Base-by-base conservation (phyloP, 92 coral and sea anemone genomes). In the Montipora capitata region DNA sequence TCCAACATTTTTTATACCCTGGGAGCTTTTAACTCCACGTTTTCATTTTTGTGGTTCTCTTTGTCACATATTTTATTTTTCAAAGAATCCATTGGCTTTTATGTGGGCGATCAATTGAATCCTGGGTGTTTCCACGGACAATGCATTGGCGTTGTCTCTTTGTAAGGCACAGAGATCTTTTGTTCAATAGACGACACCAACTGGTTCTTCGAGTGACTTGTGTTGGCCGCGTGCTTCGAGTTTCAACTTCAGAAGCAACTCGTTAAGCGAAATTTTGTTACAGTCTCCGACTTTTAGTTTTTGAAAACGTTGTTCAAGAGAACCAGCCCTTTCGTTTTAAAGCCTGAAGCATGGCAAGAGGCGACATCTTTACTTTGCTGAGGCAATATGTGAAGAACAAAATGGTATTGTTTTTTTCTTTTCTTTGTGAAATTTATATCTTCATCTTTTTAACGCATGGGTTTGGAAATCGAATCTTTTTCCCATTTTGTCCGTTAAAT, bases 341-440 rank as follows among this genome's bases (percentile, higher is more conserved):
- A 10, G 20, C 43, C 17, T 1, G n/a, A 61, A 72, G 27, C 39
- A 89, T 86, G 96, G 87, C 91, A 4, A 85, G 89, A 52, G 71
- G 68, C 4, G 96, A 93, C 52, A 73, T 93, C 13, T 86, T 90
- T 5, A 91, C n/a, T 49, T 11, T 76, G 9, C 77, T 93, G 49
- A 85, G 80, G 4, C 83, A 69, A 42, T 89, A 89, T 68, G 78
- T 81, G 48, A 79, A 81, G 57, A 64, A 66, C 65, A 90, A 85
- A 76, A 68, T 79, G 88, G 90, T 85, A 83, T 67, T 40, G 90
- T 80, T 72, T 51, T 13, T 41, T 40, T 11, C 72, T 83, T 79
- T 79, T n/a, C 5, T 27, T 57, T 10, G 11, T 3, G 15, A 43
- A 49, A 13, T 4, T 52, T 9, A 3, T 63, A 17, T 63, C 68